Evolutionary conservation across 2,797 vertebrate genomes (phyloP).

Genomic region (Peromyscus nudipes): DNA sequence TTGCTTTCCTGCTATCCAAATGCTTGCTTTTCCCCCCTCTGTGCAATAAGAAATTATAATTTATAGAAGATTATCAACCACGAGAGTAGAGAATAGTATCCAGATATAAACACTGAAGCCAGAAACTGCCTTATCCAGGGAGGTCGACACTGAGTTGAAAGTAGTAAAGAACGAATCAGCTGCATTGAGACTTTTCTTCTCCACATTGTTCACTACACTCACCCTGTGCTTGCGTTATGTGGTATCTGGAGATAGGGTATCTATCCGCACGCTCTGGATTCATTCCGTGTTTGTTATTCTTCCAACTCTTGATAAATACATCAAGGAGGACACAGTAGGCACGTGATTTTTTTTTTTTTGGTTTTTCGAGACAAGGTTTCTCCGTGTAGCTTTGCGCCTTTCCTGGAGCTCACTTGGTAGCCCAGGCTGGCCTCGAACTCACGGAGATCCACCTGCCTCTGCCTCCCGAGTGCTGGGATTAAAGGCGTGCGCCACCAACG

Average conservation of each 20-base stretch:
- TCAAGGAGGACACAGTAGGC: neutral
- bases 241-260: neutral
- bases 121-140: neutral
- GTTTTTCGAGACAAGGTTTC: too few species aligned
- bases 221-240: neutral
- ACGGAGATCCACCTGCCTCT: too few species aligned
- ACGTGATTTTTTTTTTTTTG: too few species aligned
- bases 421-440: too few species aligned
- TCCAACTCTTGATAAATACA: neutral
- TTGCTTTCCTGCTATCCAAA: neutral
- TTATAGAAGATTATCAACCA: neutral
- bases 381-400: too few species aligned
- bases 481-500: too few species aligned
- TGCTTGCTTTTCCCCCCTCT: slow-evolving; percentile 6
- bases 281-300: neutral
- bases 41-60: neutral
- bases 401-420: too few species aligned
- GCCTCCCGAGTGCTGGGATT: too few species aligned
- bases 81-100: slow-evolving; percentile 17
- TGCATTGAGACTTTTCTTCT: neutral
- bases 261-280: neutral
- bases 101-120: neutral
- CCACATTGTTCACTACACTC: neutral
- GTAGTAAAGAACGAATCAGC: neutral
- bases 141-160: slow-evolving; percentile 16